phyloP scores from a whole-genome alignment of 2,888 invertebrate species.

The Tubiluchus corallicola region DNA sequence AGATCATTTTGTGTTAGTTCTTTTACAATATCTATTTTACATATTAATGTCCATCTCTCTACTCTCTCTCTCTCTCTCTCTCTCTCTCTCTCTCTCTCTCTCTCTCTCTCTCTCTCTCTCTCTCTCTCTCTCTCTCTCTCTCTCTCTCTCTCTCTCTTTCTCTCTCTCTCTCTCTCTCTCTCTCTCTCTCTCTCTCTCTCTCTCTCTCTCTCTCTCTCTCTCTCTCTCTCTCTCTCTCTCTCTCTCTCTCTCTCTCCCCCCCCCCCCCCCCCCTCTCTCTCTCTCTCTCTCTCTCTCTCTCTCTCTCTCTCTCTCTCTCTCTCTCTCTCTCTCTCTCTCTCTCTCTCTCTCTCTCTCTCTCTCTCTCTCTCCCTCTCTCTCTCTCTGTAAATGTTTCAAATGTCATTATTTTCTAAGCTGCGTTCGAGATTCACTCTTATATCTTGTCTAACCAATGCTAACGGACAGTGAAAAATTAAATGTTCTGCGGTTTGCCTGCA shows the following conservation, averaged over 20 bases:
- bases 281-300: conserved; percentile 1
- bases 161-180: conserved; percentile 11
- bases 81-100: conserved; percentile 4
- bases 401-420: too few species aligned
- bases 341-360: not conserved
- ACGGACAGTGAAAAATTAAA: too few species aligned
- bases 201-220: not conserved
- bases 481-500: too few species aligned
- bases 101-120: conserved; percentile 10
- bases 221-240: not conserved
- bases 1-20: too few species aligned
- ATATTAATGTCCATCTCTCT: too few species aligned
- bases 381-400: too few species aligned
- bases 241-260: not conserved
- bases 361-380: conserved; percentile 3
- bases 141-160: conserved; percentile 10
- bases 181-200: conserved; percentile 5
- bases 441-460: too few species aligned
- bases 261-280: not conserved
- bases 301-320: not conserved
- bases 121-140: conserved; percentile 11
- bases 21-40: too few species aligned
- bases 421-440: too few species aligned
- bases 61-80: not conserved
- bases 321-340: not conserved